Percentiles rank a stretch among this genome's conserved stretches.
Evolutionary conservation across 2,888 invertebrate genomes (phyloP).

Genomic region (Electrophaes corylata): DNA sequence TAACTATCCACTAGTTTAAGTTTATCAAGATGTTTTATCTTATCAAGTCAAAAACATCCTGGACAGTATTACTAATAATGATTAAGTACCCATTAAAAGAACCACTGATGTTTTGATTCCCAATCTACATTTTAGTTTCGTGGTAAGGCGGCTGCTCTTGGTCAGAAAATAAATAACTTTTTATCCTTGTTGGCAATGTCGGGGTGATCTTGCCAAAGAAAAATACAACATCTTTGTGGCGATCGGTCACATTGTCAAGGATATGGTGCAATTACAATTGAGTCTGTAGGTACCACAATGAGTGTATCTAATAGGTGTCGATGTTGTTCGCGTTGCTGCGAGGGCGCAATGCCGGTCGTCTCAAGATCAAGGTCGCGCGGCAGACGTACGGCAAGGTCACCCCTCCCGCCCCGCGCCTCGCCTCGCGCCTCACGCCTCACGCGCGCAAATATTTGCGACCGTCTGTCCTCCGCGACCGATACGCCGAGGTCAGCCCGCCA

Average conservation of each 20-base stretch:
- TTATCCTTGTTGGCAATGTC: conserved; percentile 23
- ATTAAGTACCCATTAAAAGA: too few species aligned
- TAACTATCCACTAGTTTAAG: too few species aligned
- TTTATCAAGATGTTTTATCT: too few species aligned
- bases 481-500: conserved; percentile 81
- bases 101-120: too few species aligned
- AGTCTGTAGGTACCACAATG: conserved; percentile 23
- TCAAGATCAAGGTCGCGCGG: conserved; percentile 82
- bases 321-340: conserved; percentile 45
- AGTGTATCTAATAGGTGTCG: conserved; percentile 57
- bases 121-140: too few species aligned
- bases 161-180: conserved; percentile 15
- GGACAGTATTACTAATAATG: too few species aligned
- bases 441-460: conserved; percentile 82
- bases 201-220: conserved; percentile 23
- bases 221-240: conserved; percentile 23
- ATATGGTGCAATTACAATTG: conserved; percentile 26
- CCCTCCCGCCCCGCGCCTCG: conserved; percentile 48
- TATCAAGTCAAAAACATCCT: too few species aligned
- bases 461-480: conserved; percentile 84
- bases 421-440: conserved; percentile 60
- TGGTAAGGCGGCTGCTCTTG: too few species aligned
- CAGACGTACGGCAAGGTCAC: conserved; percentile 80
- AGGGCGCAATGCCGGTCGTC: conserved; percentile 71
- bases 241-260: conserved; percentile 26